A percentile compares a stretch with the other conserved stretches of the same genome.
Conservation (phyloP, 1,140 invertebrate species). For the Microvelia longipes region DNA sequence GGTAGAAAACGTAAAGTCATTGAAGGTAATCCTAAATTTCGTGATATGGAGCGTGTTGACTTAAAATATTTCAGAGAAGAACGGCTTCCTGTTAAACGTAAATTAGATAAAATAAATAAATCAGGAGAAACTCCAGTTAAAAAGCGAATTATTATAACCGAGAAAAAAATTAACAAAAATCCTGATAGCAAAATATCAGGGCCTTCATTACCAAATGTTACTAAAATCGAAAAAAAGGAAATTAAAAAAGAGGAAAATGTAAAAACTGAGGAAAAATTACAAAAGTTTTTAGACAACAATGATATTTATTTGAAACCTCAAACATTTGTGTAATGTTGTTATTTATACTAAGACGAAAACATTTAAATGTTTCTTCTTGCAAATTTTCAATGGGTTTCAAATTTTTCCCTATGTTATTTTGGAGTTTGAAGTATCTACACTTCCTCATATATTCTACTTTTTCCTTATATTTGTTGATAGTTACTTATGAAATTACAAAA, state of each 20-base stretch:
- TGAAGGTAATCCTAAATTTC: conserved; percentile 1
- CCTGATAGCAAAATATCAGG: neutral
- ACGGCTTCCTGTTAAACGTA: neutral
- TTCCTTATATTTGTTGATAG: too few species aligned
- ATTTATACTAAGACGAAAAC: too few species aligned
- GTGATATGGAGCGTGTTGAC: neutral
- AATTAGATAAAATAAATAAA: neutral
- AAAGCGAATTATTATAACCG: neutral
- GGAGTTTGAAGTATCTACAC: too few species aligned
- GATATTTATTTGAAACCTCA: neutral
- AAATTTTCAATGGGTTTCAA: too few species aligned
- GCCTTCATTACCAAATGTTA: neutral
- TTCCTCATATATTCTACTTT: too few species aligned
- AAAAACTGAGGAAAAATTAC: neutral
- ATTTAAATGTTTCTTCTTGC: too few species aligned
- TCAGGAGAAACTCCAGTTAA: neutral
- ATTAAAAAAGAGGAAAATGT: neutral
- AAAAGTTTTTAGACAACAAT: neutral
- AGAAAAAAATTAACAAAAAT: neutral
- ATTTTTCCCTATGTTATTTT: too few species aligned
- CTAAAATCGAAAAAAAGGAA: neutral
- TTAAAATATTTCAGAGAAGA: neutral
- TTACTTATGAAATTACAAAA: too few species aligned
- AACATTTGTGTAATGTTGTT: conserved; percentile 2
- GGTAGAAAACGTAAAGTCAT: neutral